Evolutionary conservation across 2,888 invertebrate genomes (phyloP), one percentile per base, ranked within the genome.

Genomic region (Myopa testacea): DNA sequence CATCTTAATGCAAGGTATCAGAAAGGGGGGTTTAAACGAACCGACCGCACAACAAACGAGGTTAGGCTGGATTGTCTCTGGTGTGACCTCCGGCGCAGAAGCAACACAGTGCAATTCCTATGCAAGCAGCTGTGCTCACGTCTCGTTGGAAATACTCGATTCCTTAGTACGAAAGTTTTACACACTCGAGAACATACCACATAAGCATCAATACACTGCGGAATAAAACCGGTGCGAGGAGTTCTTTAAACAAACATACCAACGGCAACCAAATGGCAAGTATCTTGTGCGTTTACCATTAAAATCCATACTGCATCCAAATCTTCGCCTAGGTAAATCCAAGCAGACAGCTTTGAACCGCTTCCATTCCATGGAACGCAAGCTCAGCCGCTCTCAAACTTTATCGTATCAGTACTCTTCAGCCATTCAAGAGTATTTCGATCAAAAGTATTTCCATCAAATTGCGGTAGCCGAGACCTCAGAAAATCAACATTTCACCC

Each of bases 311-410:
- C 68, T 69, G n/a, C 58, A 75, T 70, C 50, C 69, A 19, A 69
- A 37, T 26, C 60, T 55, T 14, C 60, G 38, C 3, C 38, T 76
- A 45, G 76, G 78, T 10, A 70, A 60, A 60, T 80, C 78, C 0
- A 76, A 75, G 34, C 79, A 78, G 60, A 77, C 60, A 62, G 78
- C 80, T 10, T 69, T 78, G n/a, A 78, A 80, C 68, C 69, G 77
- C 16, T 77, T 78, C 52, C 34, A 78, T 69, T 55, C 69, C 10
- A 63, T 78, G 4, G 67, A 78, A 37, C 26, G 26, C 26, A 26
- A 26, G 26, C 26, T 26, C 26, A 26, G 26, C 26, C 26, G 26
- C 26, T 26, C 67, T 10, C 55, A 45, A 40, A 75, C 14, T 37
- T 76, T 38, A 40, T 26, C 26, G 26, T 1, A 19, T 4, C 34